Evolutionary conservation across 2,888 invertebrate species (phyloP), one percentile per base, ranked within the genome.

Genomic region (Rotaria macrura): DNA sequence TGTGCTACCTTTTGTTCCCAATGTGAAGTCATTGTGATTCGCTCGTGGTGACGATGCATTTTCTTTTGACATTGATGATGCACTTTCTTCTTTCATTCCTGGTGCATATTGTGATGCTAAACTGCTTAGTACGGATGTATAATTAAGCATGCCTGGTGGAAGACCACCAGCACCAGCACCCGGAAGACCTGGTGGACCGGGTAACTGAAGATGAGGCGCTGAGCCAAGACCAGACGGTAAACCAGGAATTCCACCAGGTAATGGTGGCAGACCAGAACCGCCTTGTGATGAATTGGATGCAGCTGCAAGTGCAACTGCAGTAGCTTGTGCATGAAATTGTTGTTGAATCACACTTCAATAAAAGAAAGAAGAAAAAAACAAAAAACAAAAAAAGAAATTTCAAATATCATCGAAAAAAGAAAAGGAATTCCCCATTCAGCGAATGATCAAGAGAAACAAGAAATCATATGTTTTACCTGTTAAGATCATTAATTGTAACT

Each of bases 401-500:
- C 20, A 52, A 6, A 52, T 52, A 52, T 23, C 23, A 52, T 23
- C 1, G 20, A 23, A 52, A n/a, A n/a, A n/a, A n/a, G n/a, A n/a
- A n/a, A n/a, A n/a, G n/a, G n/a, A n/a, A n/a, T n/a, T n/a, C n/a
- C n/a, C n/a, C n/a, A n/a, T n/a, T n/a, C n/a, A 7, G 5, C 43
- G 43, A 43, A 43, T 43, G 10, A 43, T 7, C 43, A 40, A 72
- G 10, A 7, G 6, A 1, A 10, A 65, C 4, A 34, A 34, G 1
- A 47, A 34, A 34, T 20, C 3, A 34, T 94, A 96, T 96, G 90
- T 97, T 96, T 89, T 97, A 96, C 89, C 96, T 94, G 92, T 96
- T 97, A 88, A 97, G 93, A 92, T 97, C 97, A 88, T 95, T 94
- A 96, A 97, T 96, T 79, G 91, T 96, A 90, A 99, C 96, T 92